Evolutionary conservation across 1,140 invertebrate species (phyloP).

Genomic region (Harpegnathos saltator): DNA sequence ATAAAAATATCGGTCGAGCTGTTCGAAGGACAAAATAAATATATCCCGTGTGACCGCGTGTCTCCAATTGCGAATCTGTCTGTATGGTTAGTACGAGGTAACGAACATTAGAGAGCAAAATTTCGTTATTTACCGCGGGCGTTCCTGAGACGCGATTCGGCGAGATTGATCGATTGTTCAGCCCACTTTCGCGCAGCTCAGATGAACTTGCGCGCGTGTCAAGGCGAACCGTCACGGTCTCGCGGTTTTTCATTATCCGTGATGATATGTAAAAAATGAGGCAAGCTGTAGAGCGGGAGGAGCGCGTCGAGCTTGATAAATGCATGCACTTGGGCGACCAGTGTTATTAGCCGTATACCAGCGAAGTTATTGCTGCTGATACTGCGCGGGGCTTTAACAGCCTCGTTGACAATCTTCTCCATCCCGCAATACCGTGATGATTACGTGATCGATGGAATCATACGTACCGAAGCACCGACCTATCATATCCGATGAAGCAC

Average conservation of each 20-base stretch:
- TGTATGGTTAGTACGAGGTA: background rate
- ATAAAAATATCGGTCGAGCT: too few species aligned
- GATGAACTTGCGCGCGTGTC: too few species aligned
- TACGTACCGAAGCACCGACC: conserved; percentile 1
- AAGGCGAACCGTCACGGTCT: too few species aligned
- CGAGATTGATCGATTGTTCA: background rate
- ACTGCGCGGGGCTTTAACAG: conserved; percentile 22
- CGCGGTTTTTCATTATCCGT: background rate
- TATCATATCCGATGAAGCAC: conserved; percentile 27
- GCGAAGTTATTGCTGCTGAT: conserved; percentile 33
- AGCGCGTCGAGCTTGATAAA: conserved; percentile 43
- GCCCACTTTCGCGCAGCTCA: too few species aligned
- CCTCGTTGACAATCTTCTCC: conserved; percentile 38
- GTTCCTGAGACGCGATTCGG: background rate
- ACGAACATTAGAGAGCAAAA: background rate
- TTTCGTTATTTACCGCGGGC: background rate
- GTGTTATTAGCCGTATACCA: conserved; percentile 48
- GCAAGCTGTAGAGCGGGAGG: conserved; percentile 15
- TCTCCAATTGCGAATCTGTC: background rate
- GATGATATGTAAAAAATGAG: conserved; percentile 31
- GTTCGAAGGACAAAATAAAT: background rate
- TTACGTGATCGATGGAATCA: conserved; percentile 48
- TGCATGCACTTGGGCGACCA: conserved; percentile 37
- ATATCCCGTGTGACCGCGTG: background rate
- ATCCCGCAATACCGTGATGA: conserved; percentile 20